Conservation (phyloP, 2,888 invertebrate species). For the Atethmia centrago region DNA sequence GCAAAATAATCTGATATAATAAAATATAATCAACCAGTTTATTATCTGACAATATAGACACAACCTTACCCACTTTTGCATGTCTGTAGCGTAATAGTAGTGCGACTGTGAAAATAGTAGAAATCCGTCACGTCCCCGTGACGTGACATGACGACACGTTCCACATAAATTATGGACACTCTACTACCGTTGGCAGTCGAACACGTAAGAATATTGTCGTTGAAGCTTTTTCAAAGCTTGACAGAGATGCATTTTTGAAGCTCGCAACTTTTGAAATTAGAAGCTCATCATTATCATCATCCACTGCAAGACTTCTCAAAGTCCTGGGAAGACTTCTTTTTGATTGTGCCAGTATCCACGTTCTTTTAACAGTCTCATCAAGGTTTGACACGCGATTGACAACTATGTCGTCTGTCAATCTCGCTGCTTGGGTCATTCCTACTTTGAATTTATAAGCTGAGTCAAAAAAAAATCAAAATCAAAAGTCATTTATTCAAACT, state of each 20-base stretch:
- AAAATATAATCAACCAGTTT: not conserved
- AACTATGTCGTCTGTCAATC: not conserved
- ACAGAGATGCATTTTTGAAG: too few relatives aligned
- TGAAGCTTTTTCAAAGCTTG: not conserved
- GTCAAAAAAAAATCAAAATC: too few relatives aligned
- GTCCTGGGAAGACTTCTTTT: too few relatives aligned
- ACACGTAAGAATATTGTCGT: constrained; percentile 34
- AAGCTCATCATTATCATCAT: too few relatives aligned
- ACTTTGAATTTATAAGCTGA: not conserved
- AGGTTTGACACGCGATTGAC: not conserved
- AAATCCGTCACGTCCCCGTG: constrained; percentile 68
- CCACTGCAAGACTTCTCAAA: too few relatives aligned
- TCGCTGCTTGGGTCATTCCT: too few relatives aligned
- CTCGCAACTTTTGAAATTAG: not conserved
- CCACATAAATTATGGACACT: constrained; percentile 70
- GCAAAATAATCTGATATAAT: not conserved
- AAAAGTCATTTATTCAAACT: too few relatives aligned
- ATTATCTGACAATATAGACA: not conserved
- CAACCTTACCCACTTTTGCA: constrained; percentile 46
- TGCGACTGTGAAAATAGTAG: constrained; percentile 67
- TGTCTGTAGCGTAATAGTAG: constrained; percentile 43
- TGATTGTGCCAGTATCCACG: not conserved
- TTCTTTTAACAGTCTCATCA: not conserved
- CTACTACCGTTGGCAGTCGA: constrained; percentile 21
- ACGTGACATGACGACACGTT: constrained; percentile 66